Evolutionary conservation across 2,113 vertebrate genomes (phyloP).

Genomic region (Pseudorectes ferrugineus): DNA sequence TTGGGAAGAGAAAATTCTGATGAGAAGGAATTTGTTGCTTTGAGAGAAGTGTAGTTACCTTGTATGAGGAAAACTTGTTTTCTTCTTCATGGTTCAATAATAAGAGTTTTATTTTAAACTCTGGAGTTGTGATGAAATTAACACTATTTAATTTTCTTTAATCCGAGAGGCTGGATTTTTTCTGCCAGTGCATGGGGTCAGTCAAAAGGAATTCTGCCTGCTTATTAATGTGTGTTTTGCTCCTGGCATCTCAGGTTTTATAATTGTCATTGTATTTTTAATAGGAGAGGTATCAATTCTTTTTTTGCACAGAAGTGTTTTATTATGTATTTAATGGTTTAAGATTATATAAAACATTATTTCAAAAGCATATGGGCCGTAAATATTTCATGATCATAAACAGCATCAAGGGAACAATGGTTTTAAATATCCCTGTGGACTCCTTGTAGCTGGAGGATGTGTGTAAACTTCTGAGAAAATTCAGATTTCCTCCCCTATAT

Average conservation of each 20-base stretch:
- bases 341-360: neutral
- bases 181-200: neutral
- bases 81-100: neutral
- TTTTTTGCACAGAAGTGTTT: neutral
- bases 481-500: neutral
- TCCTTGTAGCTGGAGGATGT: neutral
- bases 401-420: neutral
- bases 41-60: neutral
- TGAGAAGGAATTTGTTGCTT: neutral
- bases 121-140: neutral
- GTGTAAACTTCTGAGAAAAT: neutral
- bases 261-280: neutral
- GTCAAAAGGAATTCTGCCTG: neutral
- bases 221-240: neutral
- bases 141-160: neutral
- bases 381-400: slow-evolving; percentile 6
- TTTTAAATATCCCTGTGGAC: neutral
- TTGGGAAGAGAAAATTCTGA: neutral
- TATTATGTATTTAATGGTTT: neutral
- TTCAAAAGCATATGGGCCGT: neutral
- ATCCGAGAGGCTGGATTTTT: neutral
- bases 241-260: neutral
- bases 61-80: neutral
- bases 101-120: neutral
- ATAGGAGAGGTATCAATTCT: neutral